A percentile compares a stretch with the other conserved stretches of the same genome.
Evolutionary conservation across 2,888 invertebrate genomes (phyloP).

Genomic region (Watsonalla cultraria): DNA sequence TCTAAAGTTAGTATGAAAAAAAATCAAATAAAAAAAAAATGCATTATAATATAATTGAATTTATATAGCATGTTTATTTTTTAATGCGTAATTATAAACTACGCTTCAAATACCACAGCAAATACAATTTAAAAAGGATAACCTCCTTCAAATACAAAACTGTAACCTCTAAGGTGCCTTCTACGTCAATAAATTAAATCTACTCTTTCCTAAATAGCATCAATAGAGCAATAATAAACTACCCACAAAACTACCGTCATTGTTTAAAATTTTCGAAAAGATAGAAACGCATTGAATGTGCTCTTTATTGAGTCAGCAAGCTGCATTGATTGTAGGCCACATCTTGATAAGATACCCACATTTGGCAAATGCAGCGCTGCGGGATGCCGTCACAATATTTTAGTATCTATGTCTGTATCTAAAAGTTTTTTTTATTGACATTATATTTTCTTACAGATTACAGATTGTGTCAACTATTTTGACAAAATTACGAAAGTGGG

Average conservation of each 20-base stretch:
- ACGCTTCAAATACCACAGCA: no score
- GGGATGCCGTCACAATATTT: slow-evolving; percentile 77
- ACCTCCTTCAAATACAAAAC: no score
- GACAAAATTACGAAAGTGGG: background rate
- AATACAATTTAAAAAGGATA: no score
- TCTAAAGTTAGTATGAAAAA: no score
- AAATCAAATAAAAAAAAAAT: no score
- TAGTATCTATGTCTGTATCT: slow-evolving; percentile 65
- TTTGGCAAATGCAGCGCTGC: slow-evolving; percentile 74
- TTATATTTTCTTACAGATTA: slow-evolving; percentile 19
- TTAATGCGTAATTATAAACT: no score
- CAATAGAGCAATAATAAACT: slow-evolving; percentile 20
- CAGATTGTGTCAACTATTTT: slow-evolving; percentile 6
- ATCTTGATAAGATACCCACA: slow-evolving; percentile 74
- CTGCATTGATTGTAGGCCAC: slow-evolving; percentile 53
- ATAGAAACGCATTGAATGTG: slow-evolving; percentile 41
- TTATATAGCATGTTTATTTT: no score
- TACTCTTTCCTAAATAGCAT: no score
- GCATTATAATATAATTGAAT: no score
- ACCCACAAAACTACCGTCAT: slow-evolving; percentile 10
- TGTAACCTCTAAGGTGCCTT: no score
- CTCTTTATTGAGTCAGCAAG: slow-evolving; percentile 50
- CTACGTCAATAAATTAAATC: no score
- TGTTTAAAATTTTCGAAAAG: slow-evolving; percentile 17
- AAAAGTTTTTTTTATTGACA: slow-evolving; percentile 34